These are phyloP conservation scores for Xyrauchen texanus DNA, from an alignment of 2,113 vertebrate species.

Conservation along the genomic window DNA sequence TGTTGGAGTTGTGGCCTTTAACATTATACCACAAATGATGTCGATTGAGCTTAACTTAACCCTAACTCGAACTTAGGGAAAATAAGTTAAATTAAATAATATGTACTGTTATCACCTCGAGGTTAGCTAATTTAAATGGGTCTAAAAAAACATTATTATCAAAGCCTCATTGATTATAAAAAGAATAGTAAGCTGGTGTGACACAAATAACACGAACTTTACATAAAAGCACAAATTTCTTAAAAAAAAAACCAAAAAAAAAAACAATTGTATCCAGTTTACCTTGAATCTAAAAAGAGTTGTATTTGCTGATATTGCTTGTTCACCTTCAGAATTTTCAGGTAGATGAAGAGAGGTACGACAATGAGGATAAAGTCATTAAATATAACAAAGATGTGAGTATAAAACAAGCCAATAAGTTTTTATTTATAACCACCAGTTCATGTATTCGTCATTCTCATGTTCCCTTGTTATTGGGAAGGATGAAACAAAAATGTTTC, in stretches of 20 bases:
- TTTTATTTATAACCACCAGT: neutral
- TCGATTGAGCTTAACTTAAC: too few relatives aligned
- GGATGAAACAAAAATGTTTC: too few relatives aligned
- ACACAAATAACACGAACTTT: neutral
- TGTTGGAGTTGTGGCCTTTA: too few relatives aligned
- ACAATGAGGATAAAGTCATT: conserved; percentile 73
- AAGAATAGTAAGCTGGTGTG: too few relatives aligned
- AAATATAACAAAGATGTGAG: conserved; percentile 76
- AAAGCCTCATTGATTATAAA: neutral
- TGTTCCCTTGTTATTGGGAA: too few relatives aligned
- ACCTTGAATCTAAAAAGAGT: neutral
- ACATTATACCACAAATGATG: too few relatives aligned
- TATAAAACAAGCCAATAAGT: neutral
- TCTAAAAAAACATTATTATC: too few relatives aligned
- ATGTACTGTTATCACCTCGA: too few relatives aligned
- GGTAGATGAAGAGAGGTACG: conserved; percentile 79
- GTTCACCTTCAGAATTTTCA: conserved; percentile 69
- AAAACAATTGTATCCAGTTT: too few relatives aligned
- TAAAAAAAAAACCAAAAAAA: neutral
- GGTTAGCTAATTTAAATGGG: too few relatives aligned
- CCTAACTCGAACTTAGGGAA: too few relatives aligned
- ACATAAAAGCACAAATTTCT: neutral
- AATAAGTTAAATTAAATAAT: too few relatives aligned
- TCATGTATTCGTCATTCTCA: neutral
- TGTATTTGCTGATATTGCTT: neutral